Conservation (phyloP, 2,797 vertebrate genomes). For the Hypotaenidia okinawae region DNA sequence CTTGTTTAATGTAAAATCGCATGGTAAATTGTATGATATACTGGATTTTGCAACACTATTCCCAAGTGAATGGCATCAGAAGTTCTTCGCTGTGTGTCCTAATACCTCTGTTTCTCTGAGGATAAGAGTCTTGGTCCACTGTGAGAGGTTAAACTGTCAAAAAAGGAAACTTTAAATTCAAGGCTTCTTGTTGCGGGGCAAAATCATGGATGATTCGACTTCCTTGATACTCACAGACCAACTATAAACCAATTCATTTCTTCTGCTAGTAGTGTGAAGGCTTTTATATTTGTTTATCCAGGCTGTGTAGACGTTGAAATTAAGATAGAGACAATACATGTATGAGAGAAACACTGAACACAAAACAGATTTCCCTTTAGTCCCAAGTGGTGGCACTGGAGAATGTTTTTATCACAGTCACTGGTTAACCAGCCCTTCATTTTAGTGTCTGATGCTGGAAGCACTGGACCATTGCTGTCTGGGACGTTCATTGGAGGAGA, state of each 20-base stretch:
- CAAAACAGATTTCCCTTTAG: neutral
- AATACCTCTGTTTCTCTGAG: neutral
- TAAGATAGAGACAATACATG: neutral
- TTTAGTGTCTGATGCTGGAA: neutral
- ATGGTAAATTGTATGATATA: constrained; percentile 26
- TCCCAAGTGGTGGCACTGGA: neutral
- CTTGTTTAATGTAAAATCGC: constrained; percentile 44
- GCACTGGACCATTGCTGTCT: neutral
- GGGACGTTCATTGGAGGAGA: neutral
- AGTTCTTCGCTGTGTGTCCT: neutral
- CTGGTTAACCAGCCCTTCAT: neutral
- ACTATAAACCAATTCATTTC: neutral
- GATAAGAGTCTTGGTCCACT: neutral
- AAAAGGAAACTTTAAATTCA: neutral
- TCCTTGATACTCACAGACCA: neutral
- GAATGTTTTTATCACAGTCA: neutral
- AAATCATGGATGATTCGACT: neutral
- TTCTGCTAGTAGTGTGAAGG: neutral
- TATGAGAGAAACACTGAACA: neutral
- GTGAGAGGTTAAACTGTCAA: neutral
- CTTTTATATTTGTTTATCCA: neutral
- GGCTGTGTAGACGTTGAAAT: neutral
- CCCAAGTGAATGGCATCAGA: neutral
- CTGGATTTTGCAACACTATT: neutral
- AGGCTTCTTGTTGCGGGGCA: neutral